Base-by-base conservation (phyloP, 1,140 invertebrate genomes). In the Tetramorium alpestre region DNA sequence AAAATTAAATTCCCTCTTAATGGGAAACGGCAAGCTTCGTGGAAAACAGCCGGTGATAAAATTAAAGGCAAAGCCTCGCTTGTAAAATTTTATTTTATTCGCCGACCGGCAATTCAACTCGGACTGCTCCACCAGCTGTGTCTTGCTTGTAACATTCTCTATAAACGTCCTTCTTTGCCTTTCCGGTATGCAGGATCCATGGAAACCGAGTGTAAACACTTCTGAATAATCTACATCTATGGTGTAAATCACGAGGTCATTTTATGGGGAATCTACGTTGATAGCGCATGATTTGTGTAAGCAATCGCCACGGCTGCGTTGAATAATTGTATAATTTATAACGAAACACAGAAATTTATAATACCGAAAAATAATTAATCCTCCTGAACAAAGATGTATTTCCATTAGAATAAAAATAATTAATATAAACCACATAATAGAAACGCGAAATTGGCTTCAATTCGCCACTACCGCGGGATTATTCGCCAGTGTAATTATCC, bases 1-100 rank as follows among this genome's bases (percentile, higher is more conserved):
- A 91, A 88, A 91, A 88, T 91, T 82, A 91, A 91, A 91, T 91
- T 90, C 41, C 44, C 82, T 60, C 60, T 58, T 89, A 89, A 91
- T 86, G 82, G 90, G 51, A n/a, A 80, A 88, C 65, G 88, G 85
- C 62, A 44, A 60, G 22, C n/a, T 38, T 75, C 51, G 25, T 44
- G 87, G 90, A 81, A 86, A 92, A 92, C 81, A 87, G 73, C 72
- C 78, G 82, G 73, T 88, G 82, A 92, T 92, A 89, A 92, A 92
- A 92, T 92, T 92, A 92, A 73, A 91, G 67, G 41, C 85, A 86
- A 86, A 91, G 85, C 89, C 91, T 92, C 88, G 62, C 85, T 41
- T 81, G 77, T 92, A 92, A 92, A 92, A 92, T 92, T 92, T 92
- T 92, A 92, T 92, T 92, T 92, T 91, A 92, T 86, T 69, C 56